Percentiles rank a stretch among this genome's conserved stretches.
Conservation (phyloP, 2,113 vertebrate genomes). For the Pterocles orientalis region DNA sequence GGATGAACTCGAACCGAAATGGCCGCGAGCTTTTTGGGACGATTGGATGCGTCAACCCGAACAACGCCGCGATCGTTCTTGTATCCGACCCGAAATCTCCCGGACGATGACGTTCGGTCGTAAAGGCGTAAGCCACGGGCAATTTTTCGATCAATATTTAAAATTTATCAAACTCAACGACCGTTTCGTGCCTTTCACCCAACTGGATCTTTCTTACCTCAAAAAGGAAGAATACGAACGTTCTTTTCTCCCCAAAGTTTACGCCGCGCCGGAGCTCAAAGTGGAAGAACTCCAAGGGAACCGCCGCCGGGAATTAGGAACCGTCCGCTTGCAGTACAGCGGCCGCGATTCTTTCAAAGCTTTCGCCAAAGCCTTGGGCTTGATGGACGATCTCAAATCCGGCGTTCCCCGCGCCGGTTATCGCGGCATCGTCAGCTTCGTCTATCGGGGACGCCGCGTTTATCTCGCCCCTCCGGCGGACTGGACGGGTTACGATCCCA, state of each 20-base stretch:
- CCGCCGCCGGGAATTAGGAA: conserved; percentile 65
- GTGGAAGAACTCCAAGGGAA: conserved; percentile 84
- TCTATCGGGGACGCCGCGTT: conserved; percentile 85
- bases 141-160: conserved; percentile 95
- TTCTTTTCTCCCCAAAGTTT: conserved; percentile 78
- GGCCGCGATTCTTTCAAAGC: conserved; percentile 90
- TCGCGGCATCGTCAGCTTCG: conserved; percentile 88
- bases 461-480: conserved; percentile 86
- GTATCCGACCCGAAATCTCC: conserved; percentile 90
- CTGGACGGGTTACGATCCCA: conserved; percentile 89
- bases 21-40: conserved; percentile 94
- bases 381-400: conserved; percentile 97
- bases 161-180: conserved; percentile 94
- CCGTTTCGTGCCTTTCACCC: conserved; percentile 91
- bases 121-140: conserved; percentile 93
- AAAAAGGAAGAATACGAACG: conserved; percentile 80
- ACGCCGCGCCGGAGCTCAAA: conserved; percentile 74
- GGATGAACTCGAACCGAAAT: conserved; percentile 93
- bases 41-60: conserved; percentile 95
- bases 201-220: conserved; percentile 86
- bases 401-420: conserved; percentile 93
- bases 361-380: conserved; percentile 86
- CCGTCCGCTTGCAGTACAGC: conserved; percentile 88
- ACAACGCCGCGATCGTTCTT: conserved; percentile 86
- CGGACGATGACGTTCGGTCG: conserved; percentile 93